These are phyloP conservation scores for Heteromurus nitidus DNA, from an alignment of 2,888 invertebrate species.

Conservation along the genomic window DNA sequence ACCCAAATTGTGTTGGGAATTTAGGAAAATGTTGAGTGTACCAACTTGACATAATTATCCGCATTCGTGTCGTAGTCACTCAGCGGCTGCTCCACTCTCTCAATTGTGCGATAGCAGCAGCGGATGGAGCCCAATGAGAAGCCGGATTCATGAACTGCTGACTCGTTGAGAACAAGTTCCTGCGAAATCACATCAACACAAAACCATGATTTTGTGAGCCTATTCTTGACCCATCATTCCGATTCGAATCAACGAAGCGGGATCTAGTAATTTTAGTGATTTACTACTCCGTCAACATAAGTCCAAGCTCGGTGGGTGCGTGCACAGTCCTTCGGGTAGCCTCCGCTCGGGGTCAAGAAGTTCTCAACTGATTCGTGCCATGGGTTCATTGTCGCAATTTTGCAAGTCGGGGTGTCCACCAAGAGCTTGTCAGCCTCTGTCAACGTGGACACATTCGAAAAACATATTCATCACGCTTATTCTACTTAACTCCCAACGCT, in stretches of 20 bases:
- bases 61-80: conserved; percentile 49
- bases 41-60: conserved; percentile 35
- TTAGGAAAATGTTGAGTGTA: conserved; percentile 4
- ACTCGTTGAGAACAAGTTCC: conserved; percentile 52
- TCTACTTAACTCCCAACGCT: not conserved
- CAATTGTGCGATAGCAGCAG: conserved; percentile 64
- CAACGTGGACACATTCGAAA: no score
- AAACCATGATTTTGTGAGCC: no score
- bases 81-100: conserved; percentile 60
- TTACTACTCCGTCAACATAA: no score
- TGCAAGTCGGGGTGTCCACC: no score
- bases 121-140: conserved; percentile 53
- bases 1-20: not conserved
- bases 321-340: no score
- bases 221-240: no score
- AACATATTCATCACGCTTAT: no score
- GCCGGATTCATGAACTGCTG: conserved; percentile 54
- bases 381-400: no score
- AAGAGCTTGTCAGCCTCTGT: no score
- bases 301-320: no score
- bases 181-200: conserved; percentile 15
- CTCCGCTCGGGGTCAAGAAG: not conserved
- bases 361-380: not conserved
- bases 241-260: no score
- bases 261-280: no score